These are phyloP conservation scores for Geophilus truncorum DNA, from an alignment of 2,888 invertebrate genomes.

Conservation along the genomic window DNA sequence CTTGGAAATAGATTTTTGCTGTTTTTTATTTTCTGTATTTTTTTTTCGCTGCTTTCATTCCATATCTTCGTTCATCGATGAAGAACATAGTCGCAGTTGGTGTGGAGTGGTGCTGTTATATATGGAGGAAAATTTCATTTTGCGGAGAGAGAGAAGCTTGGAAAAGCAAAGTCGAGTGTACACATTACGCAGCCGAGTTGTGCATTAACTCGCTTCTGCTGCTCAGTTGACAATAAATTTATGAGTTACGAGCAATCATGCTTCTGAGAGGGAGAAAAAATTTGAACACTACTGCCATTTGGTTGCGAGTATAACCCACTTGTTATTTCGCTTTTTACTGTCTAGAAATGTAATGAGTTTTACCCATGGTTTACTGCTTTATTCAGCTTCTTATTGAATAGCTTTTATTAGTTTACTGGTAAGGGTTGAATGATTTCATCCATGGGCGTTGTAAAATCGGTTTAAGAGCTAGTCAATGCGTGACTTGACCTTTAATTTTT, in stretches of 20 bases:
- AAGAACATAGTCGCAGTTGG: neutral
- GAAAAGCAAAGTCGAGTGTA: slow-evolving; percentile 19
- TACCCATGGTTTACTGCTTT: neutral
- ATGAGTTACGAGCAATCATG: slow-evolving; percentile 13
- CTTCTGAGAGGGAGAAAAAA: neutral
- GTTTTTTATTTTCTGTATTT: neutral
- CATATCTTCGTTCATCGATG: neutral
- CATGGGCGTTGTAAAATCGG: too few species aligned
- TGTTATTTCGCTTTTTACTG: slow-evolving; percentile 6
- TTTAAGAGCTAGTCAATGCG: too few species aligned
- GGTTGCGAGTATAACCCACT: neutral
- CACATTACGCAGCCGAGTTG: slow-evolving; percentile 14
- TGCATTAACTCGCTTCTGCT: neutral
- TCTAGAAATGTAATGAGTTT: neutral
- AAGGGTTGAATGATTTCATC: too few species aligned
- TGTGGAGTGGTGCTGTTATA: neutral
- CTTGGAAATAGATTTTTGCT: neutral
- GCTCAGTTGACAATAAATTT: slow-evolving; percentile 14
- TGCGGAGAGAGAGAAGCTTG: slow-evolving; percentile 2
- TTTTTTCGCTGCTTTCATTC: neutral
- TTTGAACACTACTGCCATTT: neutral
- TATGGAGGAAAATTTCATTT: slow-evolving; percentile 7
- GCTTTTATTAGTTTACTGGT: neutral
- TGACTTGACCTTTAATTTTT: too few species aligned
- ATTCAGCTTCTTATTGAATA: neutral